A percentile compares a stretch with the other conserved stretches of the same genome.
Conservation (phyloP, 1,140 invertebrate genomes). For the Drosophila ficusphila region DNA sequence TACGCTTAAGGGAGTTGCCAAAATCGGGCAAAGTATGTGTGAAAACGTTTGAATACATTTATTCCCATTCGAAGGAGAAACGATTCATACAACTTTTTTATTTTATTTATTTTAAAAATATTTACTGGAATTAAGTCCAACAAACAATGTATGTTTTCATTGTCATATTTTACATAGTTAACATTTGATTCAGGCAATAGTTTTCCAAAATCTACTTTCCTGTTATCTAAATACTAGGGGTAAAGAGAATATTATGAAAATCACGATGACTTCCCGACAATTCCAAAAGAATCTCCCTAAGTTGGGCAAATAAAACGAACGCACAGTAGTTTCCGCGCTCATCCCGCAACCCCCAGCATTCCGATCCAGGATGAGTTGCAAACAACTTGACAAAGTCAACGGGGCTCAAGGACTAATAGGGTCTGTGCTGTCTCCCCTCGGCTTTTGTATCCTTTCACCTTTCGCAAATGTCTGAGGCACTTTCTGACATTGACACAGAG, state of each 20-base stretch:
- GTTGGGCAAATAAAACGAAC: slow-evolving; percentile 1
- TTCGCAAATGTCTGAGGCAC: slow-evolving; percentile 48
- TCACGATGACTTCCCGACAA: no score
- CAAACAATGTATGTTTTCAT: no score
- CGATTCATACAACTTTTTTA: no score
- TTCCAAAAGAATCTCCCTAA: neutral
- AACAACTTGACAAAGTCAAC: slow-evolving; percentile 48
- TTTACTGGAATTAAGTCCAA: no score
- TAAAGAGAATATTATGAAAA: no score
- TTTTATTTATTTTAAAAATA: no score
- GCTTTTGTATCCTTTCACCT: slow-evolving; percentile 40
- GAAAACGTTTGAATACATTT: no score
- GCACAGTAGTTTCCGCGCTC: slow-evolving; percentile 4
- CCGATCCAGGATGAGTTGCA: slow-evolving; percentile 14
- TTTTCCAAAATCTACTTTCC: no score
- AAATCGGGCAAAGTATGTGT: slow-evolving; percentile 7
- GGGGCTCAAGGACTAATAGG: slow-evolving; percentile 24
- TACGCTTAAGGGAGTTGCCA: slow-evolving; percentile 19
- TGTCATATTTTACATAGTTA: no score
- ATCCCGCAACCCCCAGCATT: neutral
- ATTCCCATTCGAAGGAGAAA: no score
- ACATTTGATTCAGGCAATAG: no score
- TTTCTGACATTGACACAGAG: slow-evolving; percentile 49
- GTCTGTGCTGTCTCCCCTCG: slow-evolving; percentile 6
- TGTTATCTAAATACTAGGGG: no score